Conservation (phyloP, 2,888 invertebrate species). For the Drosophila nr. perissopoda region DNA sequence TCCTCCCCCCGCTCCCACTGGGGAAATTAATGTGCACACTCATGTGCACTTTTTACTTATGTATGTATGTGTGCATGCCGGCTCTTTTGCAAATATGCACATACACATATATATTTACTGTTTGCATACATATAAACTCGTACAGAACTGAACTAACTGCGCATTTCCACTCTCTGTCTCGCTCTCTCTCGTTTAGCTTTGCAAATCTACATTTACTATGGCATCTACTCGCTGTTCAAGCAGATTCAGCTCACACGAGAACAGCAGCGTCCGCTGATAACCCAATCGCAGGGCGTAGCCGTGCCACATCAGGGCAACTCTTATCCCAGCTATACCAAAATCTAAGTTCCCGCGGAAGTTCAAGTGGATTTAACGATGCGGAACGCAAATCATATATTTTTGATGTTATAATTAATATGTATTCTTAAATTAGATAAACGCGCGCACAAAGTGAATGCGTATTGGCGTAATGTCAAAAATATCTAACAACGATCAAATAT, state of each 20-base stretch:
- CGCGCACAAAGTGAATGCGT: background rate
- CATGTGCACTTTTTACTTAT: background rate
- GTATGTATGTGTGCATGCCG: background rate
- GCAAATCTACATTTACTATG: conserved; percentile 63
- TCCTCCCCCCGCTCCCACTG: too few species aligned
- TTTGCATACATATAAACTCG: background rate
- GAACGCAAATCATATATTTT: conserved; percentile 15
- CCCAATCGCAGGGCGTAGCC: background rate
- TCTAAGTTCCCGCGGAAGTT: conserved; percentile 46
- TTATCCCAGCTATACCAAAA: conserved; percentile 74
- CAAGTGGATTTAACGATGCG: background rate
- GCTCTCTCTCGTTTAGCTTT: conserved; percentile 48
- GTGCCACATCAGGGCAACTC: conserved; percentile 22
- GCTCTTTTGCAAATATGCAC: background rate
- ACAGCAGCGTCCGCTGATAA: conserved; percentile 61
- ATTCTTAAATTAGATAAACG: conserved; percentile 3
- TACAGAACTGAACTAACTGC: conserved; percentile 11
- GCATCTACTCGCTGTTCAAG: conserved; percentile 74
- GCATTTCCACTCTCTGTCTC: conserved; percentile 9
- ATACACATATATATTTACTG: background rate
- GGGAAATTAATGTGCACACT: background rate
- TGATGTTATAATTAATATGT: conserved; percentile 10
- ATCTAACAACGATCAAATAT: conserved; percentile 11
- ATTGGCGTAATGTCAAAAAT: background rate
- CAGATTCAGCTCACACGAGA: conserved; percentile 68